These are phyloP conservation scores for Otolemur crassicaudatus DNA, from an alignment of 2,797 vertebrate genomes.

Conservation along the genomic window DNA sequence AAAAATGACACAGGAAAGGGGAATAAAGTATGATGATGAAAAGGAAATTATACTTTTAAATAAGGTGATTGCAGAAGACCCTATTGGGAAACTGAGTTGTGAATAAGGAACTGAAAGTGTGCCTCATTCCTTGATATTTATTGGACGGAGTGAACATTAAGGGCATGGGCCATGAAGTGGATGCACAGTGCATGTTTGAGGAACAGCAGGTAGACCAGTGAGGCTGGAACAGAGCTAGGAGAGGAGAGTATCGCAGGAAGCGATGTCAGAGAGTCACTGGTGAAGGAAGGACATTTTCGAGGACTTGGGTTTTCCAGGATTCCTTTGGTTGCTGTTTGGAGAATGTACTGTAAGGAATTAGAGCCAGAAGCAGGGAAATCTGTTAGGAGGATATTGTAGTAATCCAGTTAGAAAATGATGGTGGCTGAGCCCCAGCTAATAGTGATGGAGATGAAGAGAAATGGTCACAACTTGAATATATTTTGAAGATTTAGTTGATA, in stretches of 20 bases:
- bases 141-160: not conserved
- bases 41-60: conserved; percentile 26
- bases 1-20: conserved; percentile 26
- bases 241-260: not conserved
- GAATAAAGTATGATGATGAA: not conserved
- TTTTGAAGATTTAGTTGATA: conserved; percentile 34
- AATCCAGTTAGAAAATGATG: not conserved
- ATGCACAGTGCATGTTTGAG: not conserved
- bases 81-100: not conserved
- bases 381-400: not conserved
- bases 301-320: not conserved
- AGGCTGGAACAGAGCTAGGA: not conserved
- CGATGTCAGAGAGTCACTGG: not conserved
- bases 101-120: not conserved
- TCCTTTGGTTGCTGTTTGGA: not conserved
- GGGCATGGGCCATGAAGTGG: not conserved
- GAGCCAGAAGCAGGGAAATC: not conserved
- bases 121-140: not conserved
- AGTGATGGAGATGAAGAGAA: not conserved
- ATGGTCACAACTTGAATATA: not conserved
- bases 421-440: not conserved
- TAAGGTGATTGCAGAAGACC: not conserved
- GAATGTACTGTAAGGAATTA: not conserved
- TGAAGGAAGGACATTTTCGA: not conserved
- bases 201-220: not conserved